Percentiles rank a stretch among this genome's conserved stretches.
Conservation (phyloP, 2,113 vertebrate species). For the Dipodomys stephensi region DNA sequence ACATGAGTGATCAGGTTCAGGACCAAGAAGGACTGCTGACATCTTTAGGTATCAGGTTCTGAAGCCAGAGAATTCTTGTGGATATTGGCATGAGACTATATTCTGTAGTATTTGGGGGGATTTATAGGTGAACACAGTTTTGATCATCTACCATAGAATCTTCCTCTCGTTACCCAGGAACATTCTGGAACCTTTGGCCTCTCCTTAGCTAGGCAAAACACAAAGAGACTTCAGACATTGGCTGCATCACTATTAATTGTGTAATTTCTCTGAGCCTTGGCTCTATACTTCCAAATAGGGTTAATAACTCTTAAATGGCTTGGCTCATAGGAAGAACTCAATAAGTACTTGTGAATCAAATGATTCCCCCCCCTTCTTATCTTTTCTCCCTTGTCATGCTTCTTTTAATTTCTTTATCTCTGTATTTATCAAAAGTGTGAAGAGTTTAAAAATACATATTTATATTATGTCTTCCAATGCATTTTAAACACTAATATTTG, state of each 20-base stretch:
- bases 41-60: slow-evolving; percentile 2
- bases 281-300: not conserved
- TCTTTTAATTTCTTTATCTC: not conserved
- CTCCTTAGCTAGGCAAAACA: not conserved
- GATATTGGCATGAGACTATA: not conserved
- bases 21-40: not conserved
- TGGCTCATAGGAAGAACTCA: not conserved
- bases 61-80: not conserved
- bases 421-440: slow-evolving; percentile 4
- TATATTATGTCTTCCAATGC: not conserved
- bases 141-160: not conserved
- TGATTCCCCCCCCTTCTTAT: not conserved
- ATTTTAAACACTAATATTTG: not conserved
- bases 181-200: not conserved
- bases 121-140: not conserved
- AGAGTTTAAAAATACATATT: not conserved
- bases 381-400: not conserved
- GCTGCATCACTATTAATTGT: not conserved
- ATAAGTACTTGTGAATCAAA: not conserved
- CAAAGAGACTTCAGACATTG: not conserved
- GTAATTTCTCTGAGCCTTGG: not conserved
- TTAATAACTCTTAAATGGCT: not conserved
- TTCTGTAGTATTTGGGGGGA: not conserved
- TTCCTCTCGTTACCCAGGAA: not conserved
- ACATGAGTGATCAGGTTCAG: not conserved